Evolutionary conservation across 2,888 invertebrate genomes (phyloP), one percentile per base, ranked within the genome.

Genomic region (Baccha elongata): DNA sequence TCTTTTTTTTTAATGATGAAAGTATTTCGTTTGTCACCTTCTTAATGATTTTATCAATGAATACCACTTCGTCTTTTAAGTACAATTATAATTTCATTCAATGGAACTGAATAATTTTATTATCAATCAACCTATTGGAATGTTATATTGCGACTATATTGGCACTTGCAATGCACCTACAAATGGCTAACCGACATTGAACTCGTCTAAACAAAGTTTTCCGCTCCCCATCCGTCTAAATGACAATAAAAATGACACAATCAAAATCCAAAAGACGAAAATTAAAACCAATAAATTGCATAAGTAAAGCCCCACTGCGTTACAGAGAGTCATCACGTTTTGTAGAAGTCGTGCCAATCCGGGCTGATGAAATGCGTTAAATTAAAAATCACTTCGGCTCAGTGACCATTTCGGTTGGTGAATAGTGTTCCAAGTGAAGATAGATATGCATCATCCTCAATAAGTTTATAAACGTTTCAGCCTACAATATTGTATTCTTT

Each of bases 231-330:
- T 76, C 67, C 48, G 53, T 55, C 32, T 11, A 40, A 17, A 46
- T 67, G 72, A 76, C 53, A 83, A 35, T 15, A 53, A 44, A 48
- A 72, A 76, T 83, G 71, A 83, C 76, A 83, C 81, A 81, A 81
- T 65, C 71, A 64, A 74, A 62, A 53, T 21, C 46, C 35, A 65
- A 7, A 40, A 19, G 46, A 8, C 4, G n/a, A 35, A 19, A 2
- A 40, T 50, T 44, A 42, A n/a, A 29, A 11, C 23, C 15, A 21
- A 13, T 10, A 32, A 64, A 40, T 81, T 81, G 65, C 80, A 69
- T 50, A 74, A 75, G 48, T 21, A 53, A 68, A 32, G 4, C 8
- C 29, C 7, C 5, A 32, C 23, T 5, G 23, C 23, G 7, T 7
- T 26, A 11, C 10, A 17, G 50, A 23, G 23, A 52, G 46, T 60